Base-by-base conservation (phyloP, 2,888 invertebrate genomes). In the Thecophora atra region DNA sequence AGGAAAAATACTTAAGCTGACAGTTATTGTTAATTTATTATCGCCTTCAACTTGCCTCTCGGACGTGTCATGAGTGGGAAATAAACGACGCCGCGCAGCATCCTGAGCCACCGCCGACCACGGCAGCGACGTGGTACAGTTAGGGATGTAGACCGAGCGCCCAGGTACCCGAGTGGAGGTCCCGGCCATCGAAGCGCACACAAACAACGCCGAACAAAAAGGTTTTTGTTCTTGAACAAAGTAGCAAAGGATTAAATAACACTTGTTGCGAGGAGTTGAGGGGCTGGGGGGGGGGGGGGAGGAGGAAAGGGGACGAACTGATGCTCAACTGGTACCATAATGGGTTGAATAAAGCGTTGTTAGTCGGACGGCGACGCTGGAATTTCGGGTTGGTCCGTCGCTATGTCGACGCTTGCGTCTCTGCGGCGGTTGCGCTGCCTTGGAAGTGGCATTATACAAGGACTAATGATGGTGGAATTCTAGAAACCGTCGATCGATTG, bases 21-120 rank as follows among this genome's bases (percentile, higher is more conserved):
- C 65, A 64, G 30, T 70, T 70, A 64, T 64, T 52, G 63, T 64
- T 64, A 70, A 70, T 70, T 70, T 70, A 63, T 63, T 70, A 63
- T 63, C 70, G 63, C 70, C 70, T 70, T 70, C 64, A 70, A 70
- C 52, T 70, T 70, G 58, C 58, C 24, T 65, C 24, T 65, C 52
- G 52, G 52, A 47, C 65, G 65, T 65, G 51, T 65, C 65, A 65
- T 52, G 47, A 52, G 52, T 21, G 44, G 24, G 37, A 30, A 24
- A 58, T 60, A 60, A 30, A 60, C 28, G 26, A 17, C 28, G 26
- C 28, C 21, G 17, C 5, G n/a, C 17, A 28, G 7, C 30, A 26
- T n/a, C 28, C 30, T 26, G 30, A 47, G 17, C 15, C 47, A n/a
- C n/a, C 2, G 1, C 47, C 17, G 4, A 17, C 11, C 15, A 47